phyloP scores from a whole-genome alignment of 2,888 invertebrate species.

The Incurvaria masculella region DNA sequence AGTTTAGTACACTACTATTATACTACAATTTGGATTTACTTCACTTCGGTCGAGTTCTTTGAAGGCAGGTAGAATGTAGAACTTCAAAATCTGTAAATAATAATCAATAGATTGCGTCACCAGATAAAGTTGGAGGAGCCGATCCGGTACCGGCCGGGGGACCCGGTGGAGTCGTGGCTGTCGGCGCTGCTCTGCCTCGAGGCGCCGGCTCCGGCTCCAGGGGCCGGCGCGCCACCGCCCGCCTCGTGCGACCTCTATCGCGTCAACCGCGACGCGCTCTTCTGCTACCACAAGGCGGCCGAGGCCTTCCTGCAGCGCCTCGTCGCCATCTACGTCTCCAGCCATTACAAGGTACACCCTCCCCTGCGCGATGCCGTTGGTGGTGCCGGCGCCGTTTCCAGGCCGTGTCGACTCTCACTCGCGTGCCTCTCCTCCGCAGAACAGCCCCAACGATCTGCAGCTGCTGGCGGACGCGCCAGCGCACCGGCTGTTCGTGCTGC shows the following conservation, averaged over 20 bases:
- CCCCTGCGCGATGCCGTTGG: neutral
- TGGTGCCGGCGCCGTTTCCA: neutral
- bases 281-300: constrained; percentile 93
- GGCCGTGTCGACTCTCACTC: neutral
- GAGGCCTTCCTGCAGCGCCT: constrained; percentile 89
- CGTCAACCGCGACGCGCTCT: constrained; percentile 88
- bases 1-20: too few species aligned
- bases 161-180: constrained; percentile 89
- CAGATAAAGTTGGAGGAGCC: constrained; percentile 87
- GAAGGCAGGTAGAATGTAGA: too few species aligned
- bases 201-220: constrained; percentile 64
- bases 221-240: constrained; percentile 78
- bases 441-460: constrained; percentile 97
- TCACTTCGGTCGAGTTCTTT: too few species aligned
- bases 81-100: too few species aligned
- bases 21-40: too few species aligned
- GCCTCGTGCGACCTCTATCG: constrained; percentile 85
- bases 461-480: constrained; percentile 98
- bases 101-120: too few species aligned
- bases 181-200: constrained; percentile 89
- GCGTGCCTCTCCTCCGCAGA: constrained; percentile 49
- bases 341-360: constrained; percentile 85
- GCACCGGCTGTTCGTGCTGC: constrained; percentile 92
- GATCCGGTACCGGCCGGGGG: constrained; percentile 87
- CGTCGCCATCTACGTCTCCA: constrained; percentile 92